Percentiles rank a stretch among this genome's conserved stretches.
Conservation (phyloP, 23 tunicate species). For the Halocynthia roretzi region DNA sequence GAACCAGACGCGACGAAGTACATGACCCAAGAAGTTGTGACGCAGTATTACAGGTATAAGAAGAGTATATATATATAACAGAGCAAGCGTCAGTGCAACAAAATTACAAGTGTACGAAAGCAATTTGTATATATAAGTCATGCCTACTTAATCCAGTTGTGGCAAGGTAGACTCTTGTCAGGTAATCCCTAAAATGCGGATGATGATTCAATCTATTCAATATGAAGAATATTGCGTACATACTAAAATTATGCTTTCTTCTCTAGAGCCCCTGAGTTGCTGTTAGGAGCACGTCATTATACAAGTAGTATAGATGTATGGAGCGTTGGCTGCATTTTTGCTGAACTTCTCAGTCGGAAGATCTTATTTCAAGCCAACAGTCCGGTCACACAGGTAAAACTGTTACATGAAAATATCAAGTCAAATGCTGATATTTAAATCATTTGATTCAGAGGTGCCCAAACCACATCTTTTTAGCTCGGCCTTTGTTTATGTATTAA, state of each 20-base stretch:
- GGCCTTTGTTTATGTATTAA: no score
- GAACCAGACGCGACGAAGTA: conserved; percentile 62
- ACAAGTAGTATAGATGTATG: conserved; percentile 70
- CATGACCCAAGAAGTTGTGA: conserved; percentile 98
- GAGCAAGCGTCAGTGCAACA: no score
- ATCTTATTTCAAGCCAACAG: conserved; percentile 80
- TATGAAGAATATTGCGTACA: not conserved
- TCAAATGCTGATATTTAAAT: not conserved
- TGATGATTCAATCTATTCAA: no score
- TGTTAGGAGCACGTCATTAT: conserved; percentile 72
- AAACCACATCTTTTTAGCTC: no score
- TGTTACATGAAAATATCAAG: not conserved
- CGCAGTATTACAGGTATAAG: conserved; percentile 83
- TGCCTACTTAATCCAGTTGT: no score
- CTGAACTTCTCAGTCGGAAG: conserved; percentile 64
- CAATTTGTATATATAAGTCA: no score
- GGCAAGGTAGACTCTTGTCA: no score
- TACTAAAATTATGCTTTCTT: not conserved
- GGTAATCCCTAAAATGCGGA: no score
- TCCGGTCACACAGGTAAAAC: conserved; percentile 56
- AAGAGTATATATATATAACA: no score
- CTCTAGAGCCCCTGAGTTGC: conserved; percentile 79
- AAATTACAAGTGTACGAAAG: no score
- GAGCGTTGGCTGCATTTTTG: conserved; percentile 96
- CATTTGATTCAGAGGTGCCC: not conserved